phyloP scores from a whole-genome alignment of 2,797 vertebrate genomes.

The Acanthis flammea region DNA sequence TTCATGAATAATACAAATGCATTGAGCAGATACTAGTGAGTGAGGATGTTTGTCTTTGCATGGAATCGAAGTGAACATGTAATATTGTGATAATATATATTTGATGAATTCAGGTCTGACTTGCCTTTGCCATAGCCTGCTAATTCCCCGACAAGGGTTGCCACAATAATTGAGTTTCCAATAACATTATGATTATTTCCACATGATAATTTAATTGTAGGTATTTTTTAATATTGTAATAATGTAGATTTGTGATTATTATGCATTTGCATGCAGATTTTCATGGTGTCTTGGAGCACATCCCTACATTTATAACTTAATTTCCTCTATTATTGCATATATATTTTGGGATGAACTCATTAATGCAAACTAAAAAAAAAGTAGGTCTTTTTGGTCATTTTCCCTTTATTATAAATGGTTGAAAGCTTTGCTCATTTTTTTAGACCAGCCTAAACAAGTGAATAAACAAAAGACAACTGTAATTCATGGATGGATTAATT shows the following conservation, averaged over 20 bases:
- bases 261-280: constrained; percentile 98
- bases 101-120: constrained; percentile 99
- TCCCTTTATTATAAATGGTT: constrained; percentile 78
- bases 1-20: constrained; percentile 99
- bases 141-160: constrained; percentile 99
- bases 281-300: constrained; percentile 91
- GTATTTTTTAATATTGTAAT: constrained; percentile 99
- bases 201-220: constrained; percentile 99
- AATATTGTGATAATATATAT: constrained; percentile 99
- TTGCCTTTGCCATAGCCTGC: constrained; percentile 98
- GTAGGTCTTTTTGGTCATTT: constrained; percentile 74
- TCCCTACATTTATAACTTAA: constrained; percentile 98
- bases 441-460: constrained; percentile 66
- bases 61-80: constrained; percentile 99
- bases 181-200: constrained; percentile 99
- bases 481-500: constrained; percentile 77
- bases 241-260: constrained; percentile 99
- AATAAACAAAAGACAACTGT: constrained; percentile 74
- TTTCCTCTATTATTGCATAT: constrained; percentile 97
- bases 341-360: constrained; percentile 87
- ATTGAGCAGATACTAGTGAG: constrained; percentile 91
- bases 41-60: constrained; percentile 98
- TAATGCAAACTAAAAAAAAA: constrained; percentile 80
- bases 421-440: constrained; percentile 74
- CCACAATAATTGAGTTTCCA: constrained; percentile 99